Percentiles rank a stretch among this genome's conserved stretches.
phyloP scores from a whole-genome alignment of 2,113 vertebrate genomes.

The Corythornis madagascariensis region DNA sequence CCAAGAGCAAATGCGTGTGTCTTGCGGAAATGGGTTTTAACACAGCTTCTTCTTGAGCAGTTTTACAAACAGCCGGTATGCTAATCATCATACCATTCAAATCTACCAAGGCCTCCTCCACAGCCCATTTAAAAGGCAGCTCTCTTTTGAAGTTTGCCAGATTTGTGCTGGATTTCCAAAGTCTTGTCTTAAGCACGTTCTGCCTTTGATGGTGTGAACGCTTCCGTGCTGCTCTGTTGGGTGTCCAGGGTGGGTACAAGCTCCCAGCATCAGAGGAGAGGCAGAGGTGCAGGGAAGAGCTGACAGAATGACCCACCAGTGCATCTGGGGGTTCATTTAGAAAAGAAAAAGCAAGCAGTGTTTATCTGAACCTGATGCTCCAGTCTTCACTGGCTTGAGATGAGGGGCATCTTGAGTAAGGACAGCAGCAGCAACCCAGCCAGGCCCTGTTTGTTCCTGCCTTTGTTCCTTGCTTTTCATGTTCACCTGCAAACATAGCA shows the following conservation, averaged over 20 bases:
- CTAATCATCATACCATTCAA: conserved; percentile 66
- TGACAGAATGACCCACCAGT: neutral
- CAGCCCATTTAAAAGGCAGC: conserved; percentile 57
- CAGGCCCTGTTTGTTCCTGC: neutral
- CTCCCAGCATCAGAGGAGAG: neutral
- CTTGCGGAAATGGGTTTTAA: conserved; percentile 69
- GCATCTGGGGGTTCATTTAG: neutral
- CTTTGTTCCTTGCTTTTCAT: conserved; percentile 12
- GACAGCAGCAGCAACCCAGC: neutral
- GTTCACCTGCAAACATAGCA: neutral
- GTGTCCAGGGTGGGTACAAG: neutral
- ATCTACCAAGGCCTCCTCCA: conserved; percentile 70
- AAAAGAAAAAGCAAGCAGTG: neutral
- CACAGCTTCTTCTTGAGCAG: conserved; percentile 66
- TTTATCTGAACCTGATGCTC: neutral
- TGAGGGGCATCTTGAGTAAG: neutral
- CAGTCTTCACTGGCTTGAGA: neutral
- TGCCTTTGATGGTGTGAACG: conserved; percentile 15
- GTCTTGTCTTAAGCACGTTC: conserved; percentile 60
- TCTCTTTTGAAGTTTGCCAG: conserved; percentile 56
- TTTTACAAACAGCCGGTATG: conserved; percentile 68
- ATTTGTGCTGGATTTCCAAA: conserved; percentile 51
- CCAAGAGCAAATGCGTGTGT: conserved; percentile 64
- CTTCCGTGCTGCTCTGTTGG: conserved; percentile 15
- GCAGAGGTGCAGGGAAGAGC: neutral